These are phyloP conservation scores for Enhydra lutris DNA, from an alignment of 2,113 vertebrate species.

Conservation along the genomic window DNA sequence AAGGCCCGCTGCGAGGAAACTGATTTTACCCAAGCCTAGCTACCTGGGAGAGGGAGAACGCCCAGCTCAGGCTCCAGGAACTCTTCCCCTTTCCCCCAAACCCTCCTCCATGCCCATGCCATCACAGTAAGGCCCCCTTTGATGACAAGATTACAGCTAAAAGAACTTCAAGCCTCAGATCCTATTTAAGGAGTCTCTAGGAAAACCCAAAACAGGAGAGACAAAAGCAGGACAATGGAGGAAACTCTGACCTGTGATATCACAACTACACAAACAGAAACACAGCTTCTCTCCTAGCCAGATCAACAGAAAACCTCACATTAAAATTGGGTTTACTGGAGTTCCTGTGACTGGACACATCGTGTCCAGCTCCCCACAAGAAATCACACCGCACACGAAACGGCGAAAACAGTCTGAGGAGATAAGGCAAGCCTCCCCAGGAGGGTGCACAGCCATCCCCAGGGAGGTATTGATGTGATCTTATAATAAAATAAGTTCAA, in stretches of 20 bases:
- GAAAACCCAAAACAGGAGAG: not conserved
- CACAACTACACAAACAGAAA: not conserved
- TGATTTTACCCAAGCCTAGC: not conserved
- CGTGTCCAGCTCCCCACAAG: accelerated
- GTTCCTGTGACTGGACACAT: not conserved
- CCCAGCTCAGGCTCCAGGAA: not conserved
- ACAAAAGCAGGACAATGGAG: not conserved
- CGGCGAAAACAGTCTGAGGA: not conserved
- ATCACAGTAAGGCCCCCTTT: accelerated
- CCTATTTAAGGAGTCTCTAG: not conserved
- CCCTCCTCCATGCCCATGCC: not conserved
- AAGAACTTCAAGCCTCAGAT: not conserved
- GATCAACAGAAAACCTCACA: not conserved
- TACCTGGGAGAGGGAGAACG: not conserved
- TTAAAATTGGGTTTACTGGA: not conserved
- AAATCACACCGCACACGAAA: not conserved
- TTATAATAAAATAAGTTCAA: not conserved
- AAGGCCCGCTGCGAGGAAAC: not conserved
- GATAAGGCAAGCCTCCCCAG: not conserved
- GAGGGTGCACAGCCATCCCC: not conserved
- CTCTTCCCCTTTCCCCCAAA: too few relatives aligned
- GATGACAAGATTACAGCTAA: too few relatives aligned
- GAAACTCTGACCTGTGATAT: not conserved
- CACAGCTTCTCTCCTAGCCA: not conserved
- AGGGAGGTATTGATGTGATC: not conserved